These are phyloP conservation scores for Psephotus haematonotus DNA, from an alignment of 2,113 vertebrate species.

Conservation along the genomic window DNA sequence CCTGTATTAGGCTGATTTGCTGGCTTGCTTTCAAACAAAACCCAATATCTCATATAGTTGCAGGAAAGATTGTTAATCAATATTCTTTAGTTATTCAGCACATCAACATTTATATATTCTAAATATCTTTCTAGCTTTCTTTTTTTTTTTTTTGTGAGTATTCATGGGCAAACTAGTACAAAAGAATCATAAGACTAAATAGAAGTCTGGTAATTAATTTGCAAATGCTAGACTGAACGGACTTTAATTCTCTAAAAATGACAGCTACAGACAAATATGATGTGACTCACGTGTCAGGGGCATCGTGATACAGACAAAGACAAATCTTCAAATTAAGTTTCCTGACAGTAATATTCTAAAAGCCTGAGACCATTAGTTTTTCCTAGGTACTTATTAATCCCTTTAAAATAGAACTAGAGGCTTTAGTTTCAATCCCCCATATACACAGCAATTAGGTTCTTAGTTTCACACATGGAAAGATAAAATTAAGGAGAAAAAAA, in stretches of 20 bases:
- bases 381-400: not conserved
- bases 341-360: not conserved
- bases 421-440: not conserved
- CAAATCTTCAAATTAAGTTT: not conserved
- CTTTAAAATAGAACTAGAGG: not conserved
- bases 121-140: not conserved
- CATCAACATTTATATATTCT: not conserved
- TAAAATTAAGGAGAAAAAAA: not conserved
- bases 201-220: not conserved
- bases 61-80: not conserved
- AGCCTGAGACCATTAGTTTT: not conserved
- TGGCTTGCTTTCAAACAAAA: not conserved
- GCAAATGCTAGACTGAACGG: not conserved
- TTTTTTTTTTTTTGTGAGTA: not conserved
- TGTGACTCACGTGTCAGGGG: not conserved
- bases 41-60: not conserved
- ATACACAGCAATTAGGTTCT: not conserved
- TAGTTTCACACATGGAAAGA: not conserved
- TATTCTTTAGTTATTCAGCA: not conserved
- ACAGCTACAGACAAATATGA: not conserved
- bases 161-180: not conserved
- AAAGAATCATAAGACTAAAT: not conserved
- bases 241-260: not conserved
- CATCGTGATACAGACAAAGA: not conserved
- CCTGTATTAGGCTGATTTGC: not conserved